Evolutionary conservation across 2,888 invertebrate species (phyloP).

Genomic region (Cryptus armator): DNA sequence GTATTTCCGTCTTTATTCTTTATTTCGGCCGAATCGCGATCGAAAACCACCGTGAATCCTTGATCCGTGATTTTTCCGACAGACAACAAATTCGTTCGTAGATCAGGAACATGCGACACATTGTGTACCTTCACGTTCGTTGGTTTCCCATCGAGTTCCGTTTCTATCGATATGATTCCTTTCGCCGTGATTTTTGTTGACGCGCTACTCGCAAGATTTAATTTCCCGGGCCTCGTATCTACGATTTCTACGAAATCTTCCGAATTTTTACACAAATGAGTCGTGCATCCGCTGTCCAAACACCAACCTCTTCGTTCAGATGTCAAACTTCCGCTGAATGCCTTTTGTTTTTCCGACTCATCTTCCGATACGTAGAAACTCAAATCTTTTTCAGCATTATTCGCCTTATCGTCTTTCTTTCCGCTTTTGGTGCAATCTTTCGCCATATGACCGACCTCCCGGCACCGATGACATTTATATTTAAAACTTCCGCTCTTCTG

Average conservation of each 20-base stretch:
- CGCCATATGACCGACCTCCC: constrained; percentile 47
- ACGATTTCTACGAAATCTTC: constrained; percentile 6
- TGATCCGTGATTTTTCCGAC: constrained; percentile 46
- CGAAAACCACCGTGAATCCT: constrained; percentile 35
- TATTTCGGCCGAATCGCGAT: neutral
- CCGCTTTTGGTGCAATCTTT: constrained; percentile 19
- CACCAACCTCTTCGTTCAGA: neutral
- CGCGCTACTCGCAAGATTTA: constrained; percentile 7
- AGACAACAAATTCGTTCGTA: constrained; percentile 60
- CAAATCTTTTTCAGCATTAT: constrained; percentile 24
- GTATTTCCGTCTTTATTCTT: neutral
- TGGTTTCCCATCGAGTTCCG: neutral
- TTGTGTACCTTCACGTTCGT: neutral
- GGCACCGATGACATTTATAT: constrained; percentile 41
- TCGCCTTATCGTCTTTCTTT: constrained; percentile 8
- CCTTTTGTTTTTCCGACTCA: neutral
- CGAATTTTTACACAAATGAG: constrained; percentile 1
- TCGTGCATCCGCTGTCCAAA: constrained; percentile 13
- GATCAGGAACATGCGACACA: constrained; percentile 46
- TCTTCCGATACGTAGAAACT: constrained; percentile 13
- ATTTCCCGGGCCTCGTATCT: neutral
- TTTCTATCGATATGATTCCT: constrained; percentile 5
- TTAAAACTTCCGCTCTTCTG: constrained; percentile 12
- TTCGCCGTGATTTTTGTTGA: constrained; percentile 10
- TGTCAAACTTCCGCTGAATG: constrained; percentile 1